Evolutionary conservation across 2,113 vertebrate species (phyloP), one percentile per base, ranked within the genome.

Genomic region (Hylia prasina): DNA sequence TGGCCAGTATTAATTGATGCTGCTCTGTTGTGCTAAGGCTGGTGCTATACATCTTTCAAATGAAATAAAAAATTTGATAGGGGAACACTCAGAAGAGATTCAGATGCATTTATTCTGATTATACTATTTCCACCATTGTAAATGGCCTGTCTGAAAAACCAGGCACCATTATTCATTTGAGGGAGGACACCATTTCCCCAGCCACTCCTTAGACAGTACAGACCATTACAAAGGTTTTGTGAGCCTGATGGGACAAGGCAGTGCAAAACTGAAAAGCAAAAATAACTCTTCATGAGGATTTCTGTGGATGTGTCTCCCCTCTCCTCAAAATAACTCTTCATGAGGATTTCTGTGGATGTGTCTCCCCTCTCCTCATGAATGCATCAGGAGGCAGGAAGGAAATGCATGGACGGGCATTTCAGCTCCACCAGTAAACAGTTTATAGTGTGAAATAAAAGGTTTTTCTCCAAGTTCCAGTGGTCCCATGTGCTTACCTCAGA

Each of bases 401-500:
- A 91, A 71, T 37, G 15, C 24, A 54, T 3, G 4, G 30, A 30
- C 23, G 15, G 13, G 5, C 4, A 5, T 56, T 85, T 60, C 40
- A 72, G 20, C 13, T 78, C 30, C 21, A 88, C 27, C 17, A 73
- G 17, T n/a, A 25, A 57, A 57, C 15, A 40, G 27, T 0, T 40
- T 19, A 23, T 48, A 24, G 64, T 64, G 31, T 44, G 78, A 84
- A 89, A 87, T 19, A 42, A 24, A 58, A 14, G 4, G 7, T 37
- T 95, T 71, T 56, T 6, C 28, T 75, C 6, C 33, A 70, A 31
- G 27, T 66, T n/a, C 7, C 23, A 25, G 30, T 40, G 10, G 7
- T 73, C 14, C 8, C 0, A 0, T 10, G 20, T 51, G 8, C 39
- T 71, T 33, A 33, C 21, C 13, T 83, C n/a, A 54, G 48, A 63